phyloP scores from a whole-genome alignment of 2,797 vertebrate genomes.

The Pelochelys cantorii region DNA sequence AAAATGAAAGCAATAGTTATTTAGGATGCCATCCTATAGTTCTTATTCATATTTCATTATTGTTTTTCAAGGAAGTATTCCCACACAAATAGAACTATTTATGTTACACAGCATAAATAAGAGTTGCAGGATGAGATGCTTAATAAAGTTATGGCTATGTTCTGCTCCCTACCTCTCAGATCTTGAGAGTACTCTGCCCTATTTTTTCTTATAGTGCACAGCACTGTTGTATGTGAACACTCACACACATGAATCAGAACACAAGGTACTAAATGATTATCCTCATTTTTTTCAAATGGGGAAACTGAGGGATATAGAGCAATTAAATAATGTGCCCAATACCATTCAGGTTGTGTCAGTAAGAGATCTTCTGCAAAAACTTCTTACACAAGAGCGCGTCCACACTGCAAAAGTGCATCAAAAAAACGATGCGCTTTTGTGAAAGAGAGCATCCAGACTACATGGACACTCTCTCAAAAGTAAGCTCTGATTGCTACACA shows the following conservation, averaged over 20 bases:
- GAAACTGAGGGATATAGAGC: background rate
- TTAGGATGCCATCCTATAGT: background rate
- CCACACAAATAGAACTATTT: background rate
- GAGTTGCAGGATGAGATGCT: background rate
- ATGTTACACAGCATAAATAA: background rate
- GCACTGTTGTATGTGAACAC: background rate
- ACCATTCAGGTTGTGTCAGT: background rate
- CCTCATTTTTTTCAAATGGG: background rate
- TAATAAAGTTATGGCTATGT: rapidly evolving
- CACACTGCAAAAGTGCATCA: too few species aligned
- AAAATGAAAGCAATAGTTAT: background rate
- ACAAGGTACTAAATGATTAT: background rate
- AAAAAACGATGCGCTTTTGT: too few species aligned
- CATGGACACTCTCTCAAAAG: too few species aligned
- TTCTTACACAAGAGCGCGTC: too few species aligned
- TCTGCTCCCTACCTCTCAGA: background rate
- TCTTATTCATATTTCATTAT: background rate
- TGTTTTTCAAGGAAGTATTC: background rate
- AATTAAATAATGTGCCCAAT: background rate
- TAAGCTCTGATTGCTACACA: too few species aligned
- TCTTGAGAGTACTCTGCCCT: background rate
- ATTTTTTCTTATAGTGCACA: background rate
- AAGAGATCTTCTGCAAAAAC: background rate
- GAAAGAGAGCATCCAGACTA: too few species aligned
- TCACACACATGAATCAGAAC: background rate